A percentile compares a stretch with the other conserved stretches of the same genome.
Conservation (phyloP, 2,113 vertebrate species). For the Eulemur rufifrons region DNA sequence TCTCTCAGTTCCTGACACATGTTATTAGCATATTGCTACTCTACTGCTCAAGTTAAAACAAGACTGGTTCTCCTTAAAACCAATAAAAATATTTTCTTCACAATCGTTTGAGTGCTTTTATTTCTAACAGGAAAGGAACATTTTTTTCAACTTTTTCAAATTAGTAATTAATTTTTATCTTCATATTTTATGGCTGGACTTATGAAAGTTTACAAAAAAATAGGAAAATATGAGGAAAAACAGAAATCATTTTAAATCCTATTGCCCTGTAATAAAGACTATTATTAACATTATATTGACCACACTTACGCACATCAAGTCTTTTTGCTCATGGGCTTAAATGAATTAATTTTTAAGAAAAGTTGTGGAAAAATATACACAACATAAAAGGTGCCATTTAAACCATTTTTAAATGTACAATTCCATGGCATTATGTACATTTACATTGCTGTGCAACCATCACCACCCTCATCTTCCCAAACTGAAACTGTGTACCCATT, state of each 20-base stretch:
- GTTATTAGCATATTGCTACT: slow-evolving; percentile 29
- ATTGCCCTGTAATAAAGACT: background rate
- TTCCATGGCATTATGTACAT: background rate
- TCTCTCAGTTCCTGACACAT: slow-evolving; percentile 58
- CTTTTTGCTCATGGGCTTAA: background rate
- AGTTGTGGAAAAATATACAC: background rate
- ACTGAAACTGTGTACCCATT: background rate
- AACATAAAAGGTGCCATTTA: background rate
- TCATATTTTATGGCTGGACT: background rate
- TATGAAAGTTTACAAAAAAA: background rate
- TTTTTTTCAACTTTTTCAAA: background rate
- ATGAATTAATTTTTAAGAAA: background rate
- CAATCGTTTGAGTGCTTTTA: background rate
- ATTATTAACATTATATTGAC: background rate
- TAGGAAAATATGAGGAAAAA: background rate
- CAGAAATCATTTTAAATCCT: background rate
- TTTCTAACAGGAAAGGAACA: background rate
- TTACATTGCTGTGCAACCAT: background rate
- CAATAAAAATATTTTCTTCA: background rate
- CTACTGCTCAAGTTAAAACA: slow-evolving; percentile 32
- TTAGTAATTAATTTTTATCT: background rate
- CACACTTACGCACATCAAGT: background rate
- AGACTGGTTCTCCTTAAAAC: background rate
- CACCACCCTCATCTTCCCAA: background rate
- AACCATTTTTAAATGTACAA: background rate